These are phyloP conservation scores for Philereme transversata DNA, from an alignment of 2,888 invertebrate genomes.

Conservation along the genomic window DNA sequence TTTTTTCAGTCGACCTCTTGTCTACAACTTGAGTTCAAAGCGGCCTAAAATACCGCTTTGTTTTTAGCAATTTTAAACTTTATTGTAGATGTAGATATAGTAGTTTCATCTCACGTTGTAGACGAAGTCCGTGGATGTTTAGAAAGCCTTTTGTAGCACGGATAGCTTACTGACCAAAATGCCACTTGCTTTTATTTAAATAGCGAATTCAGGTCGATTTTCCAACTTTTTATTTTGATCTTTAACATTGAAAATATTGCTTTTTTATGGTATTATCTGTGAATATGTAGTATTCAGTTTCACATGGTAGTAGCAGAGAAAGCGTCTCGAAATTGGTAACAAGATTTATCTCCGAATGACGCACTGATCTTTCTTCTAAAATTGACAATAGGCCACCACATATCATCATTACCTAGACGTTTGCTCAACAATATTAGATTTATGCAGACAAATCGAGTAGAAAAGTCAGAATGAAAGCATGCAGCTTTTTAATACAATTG, in stretches of 20 bases:
- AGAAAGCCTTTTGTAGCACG: conserved; percentile 19
- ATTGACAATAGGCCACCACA: conserved; percentile 5
- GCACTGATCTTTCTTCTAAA: conserved; percentile 1
- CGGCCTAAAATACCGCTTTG: conserved; percentile 13
- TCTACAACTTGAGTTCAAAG: conserved; percentile 25
- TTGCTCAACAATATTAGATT: background rate
- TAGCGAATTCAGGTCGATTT: background rate
- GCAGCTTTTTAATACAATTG: too few relatives aligned
- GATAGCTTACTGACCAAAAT: background rate
- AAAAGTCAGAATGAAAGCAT: background rate
- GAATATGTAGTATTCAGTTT: background rate
- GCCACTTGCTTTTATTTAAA: conserved; percentile 9
- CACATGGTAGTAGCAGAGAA: conserved; percentile 6
- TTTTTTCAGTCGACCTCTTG: conserved; percentile 16
- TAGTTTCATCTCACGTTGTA: conserved; percentile 27
- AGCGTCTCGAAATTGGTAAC: conserved; percentile 4
- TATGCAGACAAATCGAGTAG: background rate
- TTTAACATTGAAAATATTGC: background rate
- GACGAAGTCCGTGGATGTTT: conserved; percentile 24
- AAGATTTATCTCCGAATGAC: background rate
- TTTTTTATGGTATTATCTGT: background rate
- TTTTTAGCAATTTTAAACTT: background rate
- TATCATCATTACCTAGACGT: background rate
- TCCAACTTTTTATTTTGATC: background rate
- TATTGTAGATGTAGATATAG: conserved; percentile 11